Evolutionary conservation across 2,797 vertebrate genomes (phyloP).

Genomic region (Sphenopsis melanotis): DNA sequence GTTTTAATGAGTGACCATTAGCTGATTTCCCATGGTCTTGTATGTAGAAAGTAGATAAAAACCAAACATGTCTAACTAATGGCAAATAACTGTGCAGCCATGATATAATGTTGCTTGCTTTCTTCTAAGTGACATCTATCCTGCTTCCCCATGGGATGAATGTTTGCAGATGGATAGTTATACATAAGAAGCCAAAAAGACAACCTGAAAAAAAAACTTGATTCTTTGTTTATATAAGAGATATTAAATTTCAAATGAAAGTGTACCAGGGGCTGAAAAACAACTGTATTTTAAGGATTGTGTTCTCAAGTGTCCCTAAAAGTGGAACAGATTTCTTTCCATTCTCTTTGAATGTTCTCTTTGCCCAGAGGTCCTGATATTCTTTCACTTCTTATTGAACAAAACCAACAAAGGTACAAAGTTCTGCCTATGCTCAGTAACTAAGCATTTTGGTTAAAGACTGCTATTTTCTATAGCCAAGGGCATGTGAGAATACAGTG

Average conservation of each 20-base stretch:
- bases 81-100: neutral
- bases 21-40: neutral
- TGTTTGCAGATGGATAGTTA: neutral
- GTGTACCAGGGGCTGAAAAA: neutral
- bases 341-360: neutral
- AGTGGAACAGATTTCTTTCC: neutral
- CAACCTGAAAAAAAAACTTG: neutral
- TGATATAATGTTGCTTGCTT: neutral
- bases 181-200: neutral
- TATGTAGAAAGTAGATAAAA: neutral
- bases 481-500: neutral
- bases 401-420: neutral
- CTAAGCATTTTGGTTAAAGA: neutral
- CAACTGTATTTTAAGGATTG: neutral
- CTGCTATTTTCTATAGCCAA: neutral
- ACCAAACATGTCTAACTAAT: neutral
- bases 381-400: neutral
- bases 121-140: neutral
- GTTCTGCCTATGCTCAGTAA: neutral
- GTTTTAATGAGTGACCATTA: slow-evolving; percentile 55
- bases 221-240: neutral
- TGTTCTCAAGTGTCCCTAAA: neutral
- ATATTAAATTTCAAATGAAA: neutral
- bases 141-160: neutral
- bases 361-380: neutral